phyloP scores from a whole-genome alignment of 2,888 invertebrate genomes.

The Cantharis flavilabris region DNA sequence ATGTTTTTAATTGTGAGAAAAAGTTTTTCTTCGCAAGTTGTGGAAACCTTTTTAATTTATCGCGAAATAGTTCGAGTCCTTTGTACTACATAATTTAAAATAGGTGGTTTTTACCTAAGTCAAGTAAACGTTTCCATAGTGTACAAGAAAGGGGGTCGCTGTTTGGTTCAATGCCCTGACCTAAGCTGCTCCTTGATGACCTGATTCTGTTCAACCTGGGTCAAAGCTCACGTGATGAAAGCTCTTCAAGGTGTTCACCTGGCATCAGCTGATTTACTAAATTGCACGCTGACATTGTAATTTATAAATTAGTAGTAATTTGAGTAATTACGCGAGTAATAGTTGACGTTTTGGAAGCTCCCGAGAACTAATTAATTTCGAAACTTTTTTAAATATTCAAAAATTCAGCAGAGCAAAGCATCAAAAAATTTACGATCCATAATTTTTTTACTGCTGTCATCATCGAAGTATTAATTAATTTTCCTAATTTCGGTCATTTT shows the following conservation, averaged over 20 bases:
- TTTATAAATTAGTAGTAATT: background rate
- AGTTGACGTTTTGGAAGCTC: background rate
- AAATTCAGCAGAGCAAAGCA: background rate
- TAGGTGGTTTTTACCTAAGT: constrained; percentile 21
- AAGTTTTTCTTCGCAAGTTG: background rate
- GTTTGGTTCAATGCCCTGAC: constrained; percentile 47
- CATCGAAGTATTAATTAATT: background rate
- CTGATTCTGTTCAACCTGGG: constrained; percentile 46
- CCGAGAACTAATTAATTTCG: background rate
- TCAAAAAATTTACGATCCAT: background rate
- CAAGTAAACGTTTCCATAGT: constrained; percentile 22
- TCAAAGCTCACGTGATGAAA: constrained; percentile 41
- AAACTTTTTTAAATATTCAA: background rate
- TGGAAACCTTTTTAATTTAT: background rate
- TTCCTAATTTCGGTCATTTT: background rate
- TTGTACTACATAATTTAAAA: constrained; percentile 18
- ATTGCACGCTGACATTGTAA: background rate
- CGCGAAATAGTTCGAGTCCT: background rate
- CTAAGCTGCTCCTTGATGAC: constrained; percentile 45
- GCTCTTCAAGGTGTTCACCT: constrained; percentile 39
- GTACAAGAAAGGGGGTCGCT: constrained; percentile 18
- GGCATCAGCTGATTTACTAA: constrained; percentile 44
- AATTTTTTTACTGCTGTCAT: background rate
- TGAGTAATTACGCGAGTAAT: background rate
- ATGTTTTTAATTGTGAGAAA: background rate